Base-by-base conservation (phyloP, 2,113 vertebrate genomes). In the Corythornis vintsioides region DNA sequence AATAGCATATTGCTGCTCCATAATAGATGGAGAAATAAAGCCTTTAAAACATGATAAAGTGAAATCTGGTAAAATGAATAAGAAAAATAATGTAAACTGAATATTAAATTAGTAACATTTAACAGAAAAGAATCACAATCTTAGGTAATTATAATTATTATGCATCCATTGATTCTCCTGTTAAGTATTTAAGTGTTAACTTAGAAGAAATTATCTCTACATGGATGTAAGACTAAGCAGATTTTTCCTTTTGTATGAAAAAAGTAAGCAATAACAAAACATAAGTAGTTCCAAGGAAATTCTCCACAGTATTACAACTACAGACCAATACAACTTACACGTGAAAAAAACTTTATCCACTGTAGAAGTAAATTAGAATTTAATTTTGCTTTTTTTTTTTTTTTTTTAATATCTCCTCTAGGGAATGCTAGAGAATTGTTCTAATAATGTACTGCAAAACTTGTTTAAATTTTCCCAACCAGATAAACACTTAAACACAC, bases 321-420 rank as follows among this genome's bases (percentile, higher is more conserved):
- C 47, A 70, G 67, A 40, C 29, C 60, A 65, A 86, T 86, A 86
- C 78, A 88, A 74, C 33, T 43, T 18, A 43, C 45, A 70, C 19
- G 20, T 85, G 74, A 4, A 7, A 88, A 77, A 77, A 88, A 57
- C 42, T 90, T 74, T n/a, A 52, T 74, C 76, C 70, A 17, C 35
- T 42, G 86, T 52, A 75, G 63, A 79, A 79, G 25, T 48, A 88
- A 89, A 91, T 31, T 86, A 42, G 42, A 86, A 91, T 35, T 52
- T 56, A 91, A 52, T 88, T 79, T 83, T 80, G 78, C 57, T 88
- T 74, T 89, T 72, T 86, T 33, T 60, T 35, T 33, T 86, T 88
- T 88, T 88, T 55, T 55, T 55, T 55, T 28, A 88, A 57, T 86
- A 70, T 75, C 66, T 86, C 61, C 76, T 75, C 63, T 19, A 89